Evolutionary conservation across 2,797 vertebrate species (phyloP).

Genomic region (Orestias chungarensis): DNA sequence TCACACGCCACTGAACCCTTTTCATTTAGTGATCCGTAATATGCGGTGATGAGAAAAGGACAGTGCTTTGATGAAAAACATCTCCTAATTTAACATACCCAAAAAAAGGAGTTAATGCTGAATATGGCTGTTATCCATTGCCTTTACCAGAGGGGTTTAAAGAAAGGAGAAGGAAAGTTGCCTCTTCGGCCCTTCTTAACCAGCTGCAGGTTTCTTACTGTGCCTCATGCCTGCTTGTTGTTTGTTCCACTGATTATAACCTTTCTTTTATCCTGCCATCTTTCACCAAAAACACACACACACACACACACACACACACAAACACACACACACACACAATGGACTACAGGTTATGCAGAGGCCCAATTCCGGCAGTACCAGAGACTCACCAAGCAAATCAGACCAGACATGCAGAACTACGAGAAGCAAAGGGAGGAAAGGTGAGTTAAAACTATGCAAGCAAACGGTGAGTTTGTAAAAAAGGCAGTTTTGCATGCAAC

Average conservation of each 20-base stretch:
- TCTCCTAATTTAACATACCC: constrained; percentile 45
- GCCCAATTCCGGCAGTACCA: constrained; percentile 97
- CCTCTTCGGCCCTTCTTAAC: constrained; percentile 41
- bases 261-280: constrained; percentile 13
- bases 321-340: constrained; percentile 20
- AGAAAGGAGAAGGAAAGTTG: constrained; percentile 34
- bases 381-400: constrained; percentile 92
- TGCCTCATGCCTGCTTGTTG: constrained; percentile 62
- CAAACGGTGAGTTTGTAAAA: neutral
- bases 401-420: constrained; percentile 91
- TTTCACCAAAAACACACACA: constrained; percentile 29
- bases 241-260: constrained; percentile 72
- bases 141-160: constrained; percentile 54
- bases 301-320: too few species aligned
- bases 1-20: constrained; percentile 15
- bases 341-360: constrained; percentile 88
- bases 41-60: constrained; percentile 25
- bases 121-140: constrained; percentile 73
- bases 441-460: constrained; percentile 71
- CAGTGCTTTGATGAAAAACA: constrained; percentile 30
- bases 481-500: neutral
- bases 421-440: constrained; percentile 86
- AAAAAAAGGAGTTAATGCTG: constrained; percentile 30
- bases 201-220: constrained; percentile 52
- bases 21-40: constrained; percentile 27